phyloP scores from a whole-genome alignment of 2,888 invertebrate species.

The Acanthacorydalis orientalis region DNA sequence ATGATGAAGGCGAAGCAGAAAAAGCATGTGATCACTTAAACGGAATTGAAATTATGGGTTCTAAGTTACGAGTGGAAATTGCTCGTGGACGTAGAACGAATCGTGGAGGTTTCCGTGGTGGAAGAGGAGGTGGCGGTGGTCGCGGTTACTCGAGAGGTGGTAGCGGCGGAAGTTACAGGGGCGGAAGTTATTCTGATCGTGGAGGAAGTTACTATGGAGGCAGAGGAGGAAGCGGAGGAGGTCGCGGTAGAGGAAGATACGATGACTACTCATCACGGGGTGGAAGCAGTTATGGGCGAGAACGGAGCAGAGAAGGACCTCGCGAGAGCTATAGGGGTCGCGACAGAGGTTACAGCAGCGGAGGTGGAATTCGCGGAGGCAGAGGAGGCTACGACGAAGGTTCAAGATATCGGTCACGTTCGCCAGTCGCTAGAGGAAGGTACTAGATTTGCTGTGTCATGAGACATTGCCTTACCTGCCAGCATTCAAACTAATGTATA shows the following conservation, averaged over 20 bases:
- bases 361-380: slow-evolving; percentile 24
- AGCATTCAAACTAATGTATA: background rate
- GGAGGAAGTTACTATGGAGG: slow-evolving; percentile 30
- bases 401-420: slow-evolving; percentile 11
- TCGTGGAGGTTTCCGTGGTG: slow-evolving; percentile 41
- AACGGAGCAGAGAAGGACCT: slow-evolving; percentile 19
- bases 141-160: slow-evolving; percentile 30
- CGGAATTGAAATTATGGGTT: slow-evolving; percentile 73
- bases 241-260: slow-evolving; percentile 25
- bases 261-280: slow-evolving; percentile 21
- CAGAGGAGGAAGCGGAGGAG: slow-evolving; percentile 31
- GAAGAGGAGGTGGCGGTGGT: slow-evolving; percentile 36
- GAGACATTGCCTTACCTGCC: background rate
- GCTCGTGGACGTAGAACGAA: slow-evolving; percentile 65
- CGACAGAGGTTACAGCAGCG: slow-evolving; percentile 13
- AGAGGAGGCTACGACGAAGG: slow-evolving; percentile 10
- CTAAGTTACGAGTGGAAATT: slow-evolving; percentile 75
- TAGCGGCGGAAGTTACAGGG: slow-evolving; percentile 27
- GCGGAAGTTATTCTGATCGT: slow-evolving; percentile 26
- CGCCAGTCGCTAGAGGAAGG: slow-evolving; percentile 11
- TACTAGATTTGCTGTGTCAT: slow-evolving; percentile 9
- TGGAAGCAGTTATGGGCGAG: slow-evolving; percentile 21
- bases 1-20: slow-evolving; percentile 75
- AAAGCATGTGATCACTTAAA: slow-evolving; percentile 79
- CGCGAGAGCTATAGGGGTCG: slow-evolving; percentile 18